phyloP scores from a whole-genome alignment of 2,113 vertebrate species.

The Myotis yumanensis region DNA sequence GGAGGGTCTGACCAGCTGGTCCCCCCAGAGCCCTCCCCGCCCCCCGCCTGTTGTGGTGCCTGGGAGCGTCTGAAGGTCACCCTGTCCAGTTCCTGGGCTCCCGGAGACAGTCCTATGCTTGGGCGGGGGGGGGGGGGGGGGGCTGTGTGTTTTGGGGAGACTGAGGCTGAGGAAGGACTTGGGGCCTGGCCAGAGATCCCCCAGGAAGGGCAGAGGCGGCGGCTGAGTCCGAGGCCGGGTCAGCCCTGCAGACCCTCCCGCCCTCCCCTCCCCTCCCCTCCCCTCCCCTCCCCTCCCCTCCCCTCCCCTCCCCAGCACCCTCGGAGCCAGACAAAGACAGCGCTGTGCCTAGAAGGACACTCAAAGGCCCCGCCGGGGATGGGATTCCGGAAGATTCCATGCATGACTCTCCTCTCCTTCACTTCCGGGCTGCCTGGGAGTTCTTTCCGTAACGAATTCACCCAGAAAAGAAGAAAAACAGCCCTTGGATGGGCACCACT shows the following conservation, averaged over 20 bases:
- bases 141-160: not conserved
- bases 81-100: not conserved
- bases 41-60: rapidly evolving
- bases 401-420: not conserved
- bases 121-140: too few relatives aligned
- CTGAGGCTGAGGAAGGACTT: not conserved
- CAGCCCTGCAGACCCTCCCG: rapidly evolving
- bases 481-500: not conserved
- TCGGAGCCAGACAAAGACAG: constrained; percentile 29
- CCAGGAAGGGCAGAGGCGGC: not conserved
- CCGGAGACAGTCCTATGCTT: not conserved
- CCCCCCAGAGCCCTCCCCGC: rapidly evolving
- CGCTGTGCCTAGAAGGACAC: not conserved
- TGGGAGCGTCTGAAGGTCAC: not conserved
- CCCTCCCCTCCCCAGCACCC: too few relatives aligned
- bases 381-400: constrained; percentile 42
- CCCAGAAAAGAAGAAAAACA: not conserved
- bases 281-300: too few relatives aligned
- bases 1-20: not conserved
- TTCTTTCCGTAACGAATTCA: not conserved
- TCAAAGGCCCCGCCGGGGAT: not conserved
- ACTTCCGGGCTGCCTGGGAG: not conserved
- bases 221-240: not conserved
- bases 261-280: too few relatives aligned
- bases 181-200: not conserved